Base-by-base conservation (phyloP, 2,888 invertebrate species). In the Coleophora flavipennella region DNA sequence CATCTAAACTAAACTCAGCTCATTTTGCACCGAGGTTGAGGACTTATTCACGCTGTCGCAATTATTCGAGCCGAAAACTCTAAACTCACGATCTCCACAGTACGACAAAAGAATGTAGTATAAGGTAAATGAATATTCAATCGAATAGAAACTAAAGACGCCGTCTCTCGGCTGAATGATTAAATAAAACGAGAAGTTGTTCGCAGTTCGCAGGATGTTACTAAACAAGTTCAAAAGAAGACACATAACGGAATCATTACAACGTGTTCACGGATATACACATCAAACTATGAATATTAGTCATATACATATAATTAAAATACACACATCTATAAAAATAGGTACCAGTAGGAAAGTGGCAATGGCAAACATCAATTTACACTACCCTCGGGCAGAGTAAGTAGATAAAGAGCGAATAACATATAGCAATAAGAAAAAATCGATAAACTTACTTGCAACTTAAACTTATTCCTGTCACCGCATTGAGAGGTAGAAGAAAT, bases 191-290 rank as follows among this genome's bases (percentile, higher is more conserved):
- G 31, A 29, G 11, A 13, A 31, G 13, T 13, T 29, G 36, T 7
- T 20, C 20, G 20, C 28, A 20, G 20, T 20, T 3, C 6, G 20
- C n/a, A 28, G 26, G 11, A 2, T 13, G 57, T 52, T 59, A 71
- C 62, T 65, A 66, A 60, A 64, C 74, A 55, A 69, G 74, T 77
- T 77, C 63, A 68, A 70, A 75, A 68, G 65, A 68, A 66, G 59
- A 68, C 53, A 61, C 65, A 58, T 78, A 77, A 78, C 78, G 78
- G 77, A 72, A 73, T 70, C 45, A 49, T 56, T 60, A 52, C 58
- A 61, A 63, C 65, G 62, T 65, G 69, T 70, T 70, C 68, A 55
- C 55, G 20, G 20, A 57, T 45, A 51, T 53, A 53, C 60, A 46
- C 49, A 53, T 45, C 45, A 51, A 55, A 37, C 45, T 45, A 42